Percentiles rank a stretch among this genome's conserved stretches.
These are phyloP conservation scores for Eutrigla gurnardus DNA, from an alignment of 2,797 vertebrate genomes.

Conservation along the genomic window DNA sequence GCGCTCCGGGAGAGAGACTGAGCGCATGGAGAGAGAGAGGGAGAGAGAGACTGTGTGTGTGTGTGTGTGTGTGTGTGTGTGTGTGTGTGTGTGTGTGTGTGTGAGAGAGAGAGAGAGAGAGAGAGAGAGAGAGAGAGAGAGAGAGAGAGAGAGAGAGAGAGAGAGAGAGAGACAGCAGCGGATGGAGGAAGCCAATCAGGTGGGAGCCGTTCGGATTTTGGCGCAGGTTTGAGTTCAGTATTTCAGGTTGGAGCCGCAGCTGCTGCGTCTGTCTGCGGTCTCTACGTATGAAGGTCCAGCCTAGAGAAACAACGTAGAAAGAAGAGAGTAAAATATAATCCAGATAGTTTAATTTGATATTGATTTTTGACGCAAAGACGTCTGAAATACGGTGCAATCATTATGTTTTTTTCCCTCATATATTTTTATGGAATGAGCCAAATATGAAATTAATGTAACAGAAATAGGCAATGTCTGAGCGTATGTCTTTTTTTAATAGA, in stretches of 20 bases:
- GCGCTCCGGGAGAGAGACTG: slow-evolving; percentile 7
- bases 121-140: background rate
- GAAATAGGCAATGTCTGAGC: background rate
- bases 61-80: slow-evolving; percentile 8
- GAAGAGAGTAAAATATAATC: background rate
- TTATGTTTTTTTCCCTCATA: no score
- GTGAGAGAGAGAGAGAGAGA: background rate
- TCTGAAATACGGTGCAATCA: background rate
- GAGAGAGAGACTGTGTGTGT: background rate
- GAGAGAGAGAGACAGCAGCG: slow-evolving; percentile 18
- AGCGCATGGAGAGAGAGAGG: background rate
- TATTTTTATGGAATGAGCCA: background rate
- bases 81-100: background rate
- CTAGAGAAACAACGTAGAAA: no score
- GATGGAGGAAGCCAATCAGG: slow-evolving; percentile 63
- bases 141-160: slow-evolving; percentile 27
- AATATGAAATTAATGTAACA: background rate
- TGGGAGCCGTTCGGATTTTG: slow-evolving; percentile 9
- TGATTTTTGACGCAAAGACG: background rate
- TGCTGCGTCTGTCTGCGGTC: background rate
- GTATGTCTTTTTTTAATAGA: background rate
- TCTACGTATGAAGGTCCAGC: background rate
- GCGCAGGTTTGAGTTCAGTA: slow-evolving; percentile 3
- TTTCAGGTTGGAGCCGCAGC: background rate
- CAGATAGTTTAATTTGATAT: background rate